Percentiles rank a stretch among this genome's conserved stretches.
phyloP scores from a whole-genome alignment of 2,888 invertebrate species.

The Idaea biselata region DNA sequence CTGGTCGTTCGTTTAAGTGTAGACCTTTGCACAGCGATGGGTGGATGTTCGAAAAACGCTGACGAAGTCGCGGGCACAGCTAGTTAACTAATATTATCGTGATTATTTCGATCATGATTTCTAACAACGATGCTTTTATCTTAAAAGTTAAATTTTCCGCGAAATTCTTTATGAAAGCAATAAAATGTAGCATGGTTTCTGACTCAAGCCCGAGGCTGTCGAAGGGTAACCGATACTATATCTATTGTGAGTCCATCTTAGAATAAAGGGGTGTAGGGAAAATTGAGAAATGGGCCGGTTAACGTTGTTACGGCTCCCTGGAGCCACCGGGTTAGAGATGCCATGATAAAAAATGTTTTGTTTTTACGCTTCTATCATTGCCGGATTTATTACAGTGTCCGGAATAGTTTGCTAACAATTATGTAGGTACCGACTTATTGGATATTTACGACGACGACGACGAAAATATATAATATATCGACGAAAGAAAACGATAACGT shows the following conservation, averaged over 20 bases:
- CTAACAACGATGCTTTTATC: constrained; percentile 7
- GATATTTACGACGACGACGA: background rate
- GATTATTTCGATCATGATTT: background rate
- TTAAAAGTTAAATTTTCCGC: constrained; percentile 39
- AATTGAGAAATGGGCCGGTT: constrained; percentile 81
- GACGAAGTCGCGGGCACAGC: no score
- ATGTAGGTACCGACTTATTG: background rate
- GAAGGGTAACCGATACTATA: constrained; percentile 61
- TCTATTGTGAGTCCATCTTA: constrained; percentile 66
- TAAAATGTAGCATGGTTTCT: constrained; percentile 61
- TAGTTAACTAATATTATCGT: no score
- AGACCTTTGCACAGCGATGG: no score
- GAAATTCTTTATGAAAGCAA: constrained; percentile 60
- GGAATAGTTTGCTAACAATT: constrained; percentile 7
- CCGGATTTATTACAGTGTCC: constrained; percentile 33
- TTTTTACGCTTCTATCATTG: constrained; percentile 49
- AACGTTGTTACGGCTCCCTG: constrained; percentile 74
- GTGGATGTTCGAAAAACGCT: no score
- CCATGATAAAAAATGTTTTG: constrained; percentile 71
- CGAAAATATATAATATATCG: no score
- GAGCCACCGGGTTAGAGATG: constrained; percentile 59
- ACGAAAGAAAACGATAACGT: no score
- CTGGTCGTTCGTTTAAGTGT: no score
- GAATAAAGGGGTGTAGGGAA: constrained; percentile 62
- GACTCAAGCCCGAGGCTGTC: constrained; percentile 60